Base-by-base conservation (phyloP, 2,797 vertebrate genomes). In the Graptemys geographica region DNA sequence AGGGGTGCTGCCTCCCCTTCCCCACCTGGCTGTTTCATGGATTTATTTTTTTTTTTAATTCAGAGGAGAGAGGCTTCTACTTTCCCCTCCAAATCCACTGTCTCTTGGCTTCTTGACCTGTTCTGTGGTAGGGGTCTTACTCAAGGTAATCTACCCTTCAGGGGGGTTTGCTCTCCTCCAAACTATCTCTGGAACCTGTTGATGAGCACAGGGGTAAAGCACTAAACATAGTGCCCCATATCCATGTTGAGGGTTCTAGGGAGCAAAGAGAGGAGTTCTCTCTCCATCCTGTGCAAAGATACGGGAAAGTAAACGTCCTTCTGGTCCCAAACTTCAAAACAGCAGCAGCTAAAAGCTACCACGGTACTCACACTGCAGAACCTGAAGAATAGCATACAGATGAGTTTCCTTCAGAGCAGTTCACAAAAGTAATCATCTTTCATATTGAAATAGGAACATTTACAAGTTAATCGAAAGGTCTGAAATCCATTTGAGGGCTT, bases 261-360 rank as follows among this genome's bases (percentile, higher is more conserved):
- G 15, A 62, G 11, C 31, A 33, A 16, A 62, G 31, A 56, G 23
- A 33, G 59, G 15, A 62, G 31, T n/a, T n/a, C 8, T 9, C 33
- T n/a, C 33, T 19, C 62, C 33, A 65, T 65, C 33, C 62, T 65
- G 33, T n/a, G 33, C 62, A 65, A 8, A n/a, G 62, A 33, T 65
- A 33, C 1, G 1, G 16, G 31, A 18, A 65, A n/a, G 33, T 9
- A 65, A 18, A n/a, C 4, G 1, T 16, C 6, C 59, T 62, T 62
- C 13, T 33, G 28, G 31, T 15, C 31, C 13, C 31, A 16, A 33
- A 62, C 31, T n/a, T 65, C 33, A 65, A 65, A 65, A 65, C 62
- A 65, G 62, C 62, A 65, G 8, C 62, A n/a, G 4, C 11, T 59
- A 25, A 59, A 59, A 59, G 57, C 27, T 59, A 59, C 56, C 56